A percentile compares a stretch with the other conserved stretches of the same genome.
phyloP scores from a whole-genome alignment of 2,888 invertebrate species.

The Alloplasta piceator region DNA sequence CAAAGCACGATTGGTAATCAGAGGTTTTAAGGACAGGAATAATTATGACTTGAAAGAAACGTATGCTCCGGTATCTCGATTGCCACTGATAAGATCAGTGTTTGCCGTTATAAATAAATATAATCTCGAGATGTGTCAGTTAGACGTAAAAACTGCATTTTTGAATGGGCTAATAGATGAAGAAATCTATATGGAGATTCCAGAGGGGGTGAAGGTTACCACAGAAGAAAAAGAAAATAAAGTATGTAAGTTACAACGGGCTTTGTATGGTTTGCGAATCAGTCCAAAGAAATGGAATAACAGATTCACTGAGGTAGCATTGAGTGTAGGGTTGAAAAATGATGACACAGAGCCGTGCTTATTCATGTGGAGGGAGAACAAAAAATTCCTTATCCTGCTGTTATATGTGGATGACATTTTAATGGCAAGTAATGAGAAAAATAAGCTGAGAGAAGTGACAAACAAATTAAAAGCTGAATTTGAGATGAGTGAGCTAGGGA shows the following conservation, averaged over 20 bases:
- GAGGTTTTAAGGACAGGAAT: slow-evolving; percentile 61
- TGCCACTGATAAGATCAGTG: slow-evolving; percentile 37
- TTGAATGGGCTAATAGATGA: slow-evolving; percentile 23
- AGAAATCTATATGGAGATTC: slow-evolving; percentile 37
- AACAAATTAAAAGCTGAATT: slow-evolving; percentile 47
- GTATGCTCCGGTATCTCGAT: slow-evolving; percentile 48
- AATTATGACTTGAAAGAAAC: slow-evolving; percentile 47
- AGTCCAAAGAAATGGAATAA: slow-evolving; percentile 53
- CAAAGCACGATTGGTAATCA: slow-evolving; percentile 54
- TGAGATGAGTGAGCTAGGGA: slow-evolving; percentile 56
- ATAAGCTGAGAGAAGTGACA: slow-evolving; percentile 50
- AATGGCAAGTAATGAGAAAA: slow-evolving; percentile 48
- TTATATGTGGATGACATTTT: slow-evolving; percentile 64
- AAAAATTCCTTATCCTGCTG: slow-evolving; percentile 42
- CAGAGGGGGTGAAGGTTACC: slow-evolving; percentile 8
- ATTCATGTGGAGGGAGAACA: slow-evolving; percentile 52
- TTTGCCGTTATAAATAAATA: slow-evolving; percentile 37
- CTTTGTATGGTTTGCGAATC: slow-evolving; percentile 45
- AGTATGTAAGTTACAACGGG: slow-evolving; percentile 35
- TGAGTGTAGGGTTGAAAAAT: slow-evolving; percentile 35
- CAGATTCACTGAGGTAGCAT: slow-evolving; percentile 39
- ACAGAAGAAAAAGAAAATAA: not conserved
- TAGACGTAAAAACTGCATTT: slow-evolving; percentile 32
- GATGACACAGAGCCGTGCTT: slow-evolving; percentile 59
- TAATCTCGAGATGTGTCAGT: slow-evolving; percentile 1